Evolutionary conservation across 2,888 invertebrate species (phyloP), one percentile per base, ranked within the genome.

Genomic region (Pristionchus arcanus): DNA sequence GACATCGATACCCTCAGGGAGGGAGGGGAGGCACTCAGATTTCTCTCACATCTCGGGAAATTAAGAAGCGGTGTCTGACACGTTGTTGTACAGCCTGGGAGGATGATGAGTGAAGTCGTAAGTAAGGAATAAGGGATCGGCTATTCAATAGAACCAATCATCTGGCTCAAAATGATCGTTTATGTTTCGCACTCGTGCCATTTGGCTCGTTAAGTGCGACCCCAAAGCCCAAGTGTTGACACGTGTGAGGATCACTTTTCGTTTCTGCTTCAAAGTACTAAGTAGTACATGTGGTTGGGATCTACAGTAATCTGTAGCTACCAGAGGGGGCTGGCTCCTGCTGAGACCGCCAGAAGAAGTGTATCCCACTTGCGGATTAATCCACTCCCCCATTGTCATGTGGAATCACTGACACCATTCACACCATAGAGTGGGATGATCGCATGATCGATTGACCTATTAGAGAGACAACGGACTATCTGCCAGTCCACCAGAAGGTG

Each of bases 171-270:
- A 31, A n/a, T n/a, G 42, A 81, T 81, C 81, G 81, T 81, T 81
- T 81, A 81, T 81, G 49, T 81, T 81, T 81, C 49, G 53, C 49
- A 42, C 42, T 28, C 49, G 21, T 31, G 49, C 81, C 81, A 53
- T 81, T 81, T 81, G 81, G 49, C 81, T 81, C 81, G 81, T 81
- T 81, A 81, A 81, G 81, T 81, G 81, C 15, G 49, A 71, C 77
- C 25, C 37, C 77, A 42, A 42, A 74, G 28, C 25, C 25, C 28
- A 81, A 81, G 81, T 81, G 81, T 81, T 81, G 81, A 81, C 81
- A 81, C 81, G 81, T 81, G 81, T 81, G 81, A 53, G 7, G 21
- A 49, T 42, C 81, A 81, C 49, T 81, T 28, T 53, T 81, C 81
- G 42, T n/a, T 63, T 37, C 37, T 68, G 4, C 68, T 34, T 25